Evolutionary conservation across 2,888 invertebrate species (phyloP).

Genomic region (Galerucella nymphaeae): DNA sequence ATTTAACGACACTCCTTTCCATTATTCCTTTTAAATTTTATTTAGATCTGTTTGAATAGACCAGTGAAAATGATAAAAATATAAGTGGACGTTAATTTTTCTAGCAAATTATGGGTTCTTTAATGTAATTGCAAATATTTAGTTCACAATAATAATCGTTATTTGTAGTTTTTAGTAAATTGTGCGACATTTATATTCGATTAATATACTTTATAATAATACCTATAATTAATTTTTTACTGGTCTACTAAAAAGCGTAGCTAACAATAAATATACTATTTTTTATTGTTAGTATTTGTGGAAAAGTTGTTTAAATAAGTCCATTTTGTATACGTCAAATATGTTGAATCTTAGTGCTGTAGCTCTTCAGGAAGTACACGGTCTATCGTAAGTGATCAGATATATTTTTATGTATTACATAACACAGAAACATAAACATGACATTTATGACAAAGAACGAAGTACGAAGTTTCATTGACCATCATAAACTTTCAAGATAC

Average conservation of each 20-base stretch:
- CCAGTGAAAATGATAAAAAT: not conserved
- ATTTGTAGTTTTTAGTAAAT: no score
- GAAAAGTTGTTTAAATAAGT: not conserved
- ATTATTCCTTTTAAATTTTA: slow-evolving; percentile 9
- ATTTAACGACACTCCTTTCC: not conserved
- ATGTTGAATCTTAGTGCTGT: slow-evolving; percentile 40
- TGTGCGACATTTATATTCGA: no score
- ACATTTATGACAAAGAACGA: no score
- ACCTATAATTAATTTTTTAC: not conserved
- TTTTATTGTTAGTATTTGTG: not conserved
- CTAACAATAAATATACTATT: not conserved
- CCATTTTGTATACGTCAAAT: not conserved
- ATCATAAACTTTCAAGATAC: no score
- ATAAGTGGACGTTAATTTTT: no score
- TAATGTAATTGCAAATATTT: no score
- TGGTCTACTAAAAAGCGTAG: not conserved
- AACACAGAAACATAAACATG: no score
- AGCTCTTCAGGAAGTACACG: slow-evolving; percentile 19
- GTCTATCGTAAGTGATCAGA: slow-evolving; percentile 30
- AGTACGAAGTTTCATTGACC: no score
- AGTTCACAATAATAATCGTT: no score
- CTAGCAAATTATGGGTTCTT: no score
- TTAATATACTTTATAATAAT: no score
- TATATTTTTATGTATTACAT: no score
- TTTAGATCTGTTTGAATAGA: not conserved